These are phyloP conservation scores for Brachionus plicatilis DNA, from an alignment of 1,140 invertebrate species.

Conservation along the genomic window DNA sequence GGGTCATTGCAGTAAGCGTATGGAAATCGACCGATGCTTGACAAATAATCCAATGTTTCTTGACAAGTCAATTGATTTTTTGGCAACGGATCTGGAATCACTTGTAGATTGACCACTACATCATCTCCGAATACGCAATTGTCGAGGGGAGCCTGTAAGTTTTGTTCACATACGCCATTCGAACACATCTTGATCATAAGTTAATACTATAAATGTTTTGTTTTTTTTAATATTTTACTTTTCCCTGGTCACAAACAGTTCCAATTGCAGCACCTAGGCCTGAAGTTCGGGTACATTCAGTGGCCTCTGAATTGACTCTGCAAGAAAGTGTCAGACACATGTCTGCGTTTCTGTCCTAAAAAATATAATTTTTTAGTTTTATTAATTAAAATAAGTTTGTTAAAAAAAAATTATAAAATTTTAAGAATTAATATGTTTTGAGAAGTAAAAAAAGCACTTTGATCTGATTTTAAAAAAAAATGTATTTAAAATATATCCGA, in stretches of 20 bases:
- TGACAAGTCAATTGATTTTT: constrained; percentile 33
- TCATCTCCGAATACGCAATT: constrained; percentile 23
- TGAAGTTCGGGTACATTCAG: neutral
- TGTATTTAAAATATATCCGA: too few relatives aligned
- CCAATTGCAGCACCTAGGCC: constrained; percentile 12
- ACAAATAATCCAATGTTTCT: constrained; percentile 21
- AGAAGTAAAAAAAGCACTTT: too few relatives aligned
- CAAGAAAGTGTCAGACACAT: constrained; percentile 3
- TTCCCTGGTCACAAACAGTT: constrained; percentile 5
- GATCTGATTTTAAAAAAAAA: too few relatives aligned
- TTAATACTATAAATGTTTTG: neutral
- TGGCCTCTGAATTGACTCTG: constrained; percentile 4
- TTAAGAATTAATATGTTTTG: too few relatives aligned
- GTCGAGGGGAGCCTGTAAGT: constrained; percentile 10
- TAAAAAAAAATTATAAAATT: too few relatives aligned
- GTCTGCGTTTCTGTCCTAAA: neutral
- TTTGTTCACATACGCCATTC: neutral
- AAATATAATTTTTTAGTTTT: too few relatives aligned
- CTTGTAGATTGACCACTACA: neutral
- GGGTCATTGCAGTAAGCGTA: constrained; percentile 20
- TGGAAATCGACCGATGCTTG: neutral
- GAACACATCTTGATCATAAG: constrained; percentile 6
- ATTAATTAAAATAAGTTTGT: too few relatives aligned
- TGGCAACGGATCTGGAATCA: neutral
- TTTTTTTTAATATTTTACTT: neutral